phyloP scores from a whole-genome alignment of 2,888 invertebrate genomes.

The Drosophila pseudotalamancana region DNA sequence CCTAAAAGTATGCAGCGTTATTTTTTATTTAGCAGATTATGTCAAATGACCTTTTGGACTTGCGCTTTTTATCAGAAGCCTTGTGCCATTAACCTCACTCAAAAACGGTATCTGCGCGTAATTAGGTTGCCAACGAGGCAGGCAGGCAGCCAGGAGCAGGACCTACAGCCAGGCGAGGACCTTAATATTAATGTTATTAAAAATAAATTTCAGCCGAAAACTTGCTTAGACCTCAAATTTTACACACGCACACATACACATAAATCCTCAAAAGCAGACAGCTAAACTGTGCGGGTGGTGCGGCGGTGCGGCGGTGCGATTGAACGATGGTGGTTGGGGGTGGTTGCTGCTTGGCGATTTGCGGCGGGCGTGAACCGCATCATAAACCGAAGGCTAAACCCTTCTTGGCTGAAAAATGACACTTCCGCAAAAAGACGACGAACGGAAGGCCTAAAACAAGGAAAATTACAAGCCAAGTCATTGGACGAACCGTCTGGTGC shows the following conservation, averaged over 20 bases:
- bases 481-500: slow-evolving; percentile 35
- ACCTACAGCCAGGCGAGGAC: slow-evolving; percentile 19
- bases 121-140: slow-evolving; percentile 59
- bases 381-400: slow-evolving; percentile 69
- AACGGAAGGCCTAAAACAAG: slow-evolving; percentile 56
- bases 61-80: slow-evolving; percentile 3
- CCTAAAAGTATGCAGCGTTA: slow-evolving; percentile 40
- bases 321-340: not conserved
- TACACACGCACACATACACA: slow-evolving; percentile 15
- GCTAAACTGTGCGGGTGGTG: slow-evolving; percentile 14
- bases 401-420: slow-evolving; percentile 78
- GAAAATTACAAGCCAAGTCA: slow-evolving; percentile 60
- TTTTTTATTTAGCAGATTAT: slow-evolving; percentile 24
- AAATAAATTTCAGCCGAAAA: slow-evolving; percentile 70
- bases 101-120: slow-evolving; percentile 67
- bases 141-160: slow-evolving; percentile 3
- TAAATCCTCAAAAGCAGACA: slow-evolving; percentile 28
- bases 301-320: no score
- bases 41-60: slow-evolving; percentile 15
- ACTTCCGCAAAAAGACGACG: slow-evolving; percentile 63
- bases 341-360: slow-evolving; percentile 15
- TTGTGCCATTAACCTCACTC: slow-evolving; percentile 63
- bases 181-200: slow-evolving; percentile 74
- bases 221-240: slow-evolving; percentile 60
- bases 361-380: slow-evolving; percentile 61